Conservation (phyloP, 2,113 vertebrate species). For the Panthera tigris region DNA sequence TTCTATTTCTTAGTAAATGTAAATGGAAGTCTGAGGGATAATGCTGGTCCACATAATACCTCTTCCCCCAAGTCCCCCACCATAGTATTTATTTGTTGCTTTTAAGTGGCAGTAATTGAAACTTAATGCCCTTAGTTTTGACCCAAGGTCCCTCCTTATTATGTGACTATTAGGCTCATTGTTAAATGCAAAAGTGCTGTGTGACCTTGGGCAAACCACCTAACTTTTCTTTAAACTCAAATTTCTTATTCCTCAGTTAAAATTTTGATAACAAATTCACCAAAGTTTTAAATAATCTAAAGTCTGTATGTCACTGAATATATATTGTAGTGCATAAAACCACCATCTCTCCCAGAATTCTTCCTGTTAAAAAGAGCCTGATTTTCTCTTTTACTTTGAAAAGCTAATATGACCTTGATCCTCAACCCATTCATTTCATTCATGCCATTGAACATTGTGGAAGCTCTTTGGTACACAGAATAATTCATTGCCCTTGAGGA, state of each 20-base stretch:
- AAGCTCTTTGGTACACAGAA: neutral
- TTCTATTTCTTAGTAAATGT: neutral
- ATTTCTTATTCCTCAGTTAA: neutral
- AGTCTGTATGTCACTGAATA: neutral
- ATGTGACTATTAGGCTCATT: neutral
- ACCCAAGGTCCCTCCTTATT: neutral
- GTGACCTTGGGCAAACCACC: neutral
- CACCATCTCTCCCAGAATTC: neutral
- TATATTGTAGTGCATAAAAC: neutral
- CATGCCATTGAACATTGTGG: neutral
- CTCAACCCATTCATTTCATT: neutral
- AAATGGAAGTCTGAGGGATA: neutral
- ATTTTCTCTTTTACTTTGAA: constrained; percentile 32
- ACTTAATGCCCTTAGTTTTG: constrained; percentile 2
- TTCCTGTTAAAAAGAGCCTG: neutral
- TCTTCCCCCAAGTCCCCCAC: neutral
- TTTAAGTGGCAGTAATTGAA: neutral
- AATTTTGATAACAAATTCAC: neutral
- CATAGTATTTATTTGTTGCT: neutral
- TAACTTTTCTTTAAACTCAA: neutral
- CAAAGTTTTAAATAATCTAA: neutral
- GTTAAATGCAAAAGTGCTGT: neutral
- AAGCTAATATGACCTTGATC: constrained; percentile 13
- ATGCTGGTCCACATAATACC: neutral
- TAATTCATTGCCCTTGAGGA: constrained; percentile 25